Evolutionary conservation across 2,797 vertebrate genomes (phyloP), one percentile per base, ranked within the genome.

Genomic region (Garrulus glandarius): DNA sequence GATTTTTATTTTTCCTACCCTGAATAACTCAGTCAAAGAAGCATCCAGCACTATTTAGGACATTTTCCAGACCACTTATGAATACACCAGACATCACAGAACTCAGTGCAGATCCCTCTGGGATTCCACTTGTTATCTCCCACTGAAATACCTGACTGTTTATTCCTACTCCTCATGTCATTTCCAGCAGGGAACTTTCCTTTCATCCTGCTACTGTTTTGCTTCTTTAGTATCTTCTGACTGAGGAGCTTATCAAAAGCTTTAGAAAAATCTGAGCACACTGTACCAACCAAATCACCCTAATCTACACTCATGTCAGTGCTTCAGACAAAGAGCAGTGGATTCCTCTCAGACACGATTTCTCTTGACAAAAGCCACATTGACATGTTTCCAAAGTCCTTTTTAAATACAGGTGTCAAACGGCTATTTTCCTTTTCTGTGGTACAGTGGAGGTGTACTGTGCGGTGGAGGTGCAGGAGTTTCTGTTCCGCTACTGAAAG

Each of bases 201-300:
- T 92, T 96, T 93, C 92, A 92, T 91, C 74, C 44, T 70, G 67
- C 47, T 72, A 39, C 67, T 72, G 52, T 69, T 89, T 84, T 69
- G 32, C 47, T 91, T 91, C 77, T 89, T 89, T 82, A 89, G 67
- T 55, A 44, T 89, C 77, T 84, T 91, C 39, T 0, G 0, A 57
- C 52, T 67, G 60, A 89, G 60, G 21, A 94, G 90, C 41, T 96
- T 90, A 93, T 70, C 87, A 80, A 64, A 93, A 92, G 76, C 82
- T 89, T 89, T 72, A 63, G 68, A 71, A 87, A 94, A 95, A 93
- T 70, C 82, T 89, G 75, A 96, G 79, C 60, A 56, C 60, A 56
- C 41, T 3, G 1, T 61, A 83, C 59, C 68, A 83, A 83, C n/a
- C 56, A 80, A 93, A 94, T 87, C 90, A 83, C 47, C 44, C 85